These are phyloP conservation scores for Mystacornis crossleyi DNA, from an alignment of 2,113 vertebrate genomes.

Conservation along the genomic window DNA sequence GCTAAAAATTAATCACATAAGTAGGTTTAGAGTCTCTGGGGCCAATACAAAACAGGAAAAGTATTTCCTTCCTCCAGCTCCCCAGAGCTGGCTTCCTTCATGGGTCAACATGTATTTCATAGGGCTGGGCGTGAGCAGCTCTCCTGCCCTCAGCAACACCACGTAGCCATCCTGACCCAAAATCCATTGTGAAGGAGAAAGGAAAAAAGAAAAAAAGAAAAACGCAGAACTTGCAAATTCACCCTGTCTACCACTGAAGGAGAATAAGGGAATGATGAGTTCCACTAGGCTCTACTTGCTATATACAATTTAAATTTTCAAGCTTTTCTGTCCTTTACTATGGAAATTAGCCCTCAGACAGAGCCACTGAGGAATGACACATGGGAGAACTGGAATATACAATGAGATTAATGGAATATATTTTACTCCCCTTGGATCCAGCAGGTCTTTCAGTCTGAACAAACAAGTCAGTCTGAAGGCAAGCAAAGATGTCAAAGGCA, in stretches of 20 bases:
- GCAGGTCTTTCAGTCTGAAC: background rate
- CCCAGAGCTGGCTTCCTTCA: background rate
- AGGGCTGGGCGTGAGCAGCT: background rate
- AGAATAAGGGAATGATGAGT: background rate
- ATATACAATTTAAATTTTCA: background rate
- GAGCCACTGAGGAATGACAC: background rate
- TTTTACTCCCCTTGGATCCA: background rate
- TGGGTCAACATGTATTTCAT: background rate
- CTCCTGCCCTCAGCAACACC: background rate
- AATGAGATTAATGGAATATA: background rate
- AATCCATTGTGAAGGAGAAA: background rate
- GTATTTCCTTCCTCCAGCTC: conserved; percentile 40
- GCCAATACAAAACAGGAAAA: conserved; percentile 38
- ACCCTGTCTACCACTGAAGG: background rate
- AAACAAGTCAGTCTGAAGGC: background rate
- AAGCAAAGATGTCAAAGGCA: background rate
- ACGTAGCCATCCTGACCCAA: background rate
- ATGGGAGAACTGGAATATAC: accelerated
- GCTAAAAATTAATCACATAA: background rate
- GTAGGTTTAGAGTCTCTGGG: background rate
- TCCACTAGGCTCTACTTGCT: background rate
- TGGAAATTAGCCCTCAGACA: background rate
- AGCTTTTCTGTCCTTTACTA: background rate
- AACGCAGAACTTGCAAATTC: background rate
- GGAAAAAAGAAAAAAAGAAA: background rate